Percentiles rank a stretch among this genome's conserved stretches.
Conservation (phyloP, 2,888 invertebrate species). For the Caenorhabditis sp. region DNA sequence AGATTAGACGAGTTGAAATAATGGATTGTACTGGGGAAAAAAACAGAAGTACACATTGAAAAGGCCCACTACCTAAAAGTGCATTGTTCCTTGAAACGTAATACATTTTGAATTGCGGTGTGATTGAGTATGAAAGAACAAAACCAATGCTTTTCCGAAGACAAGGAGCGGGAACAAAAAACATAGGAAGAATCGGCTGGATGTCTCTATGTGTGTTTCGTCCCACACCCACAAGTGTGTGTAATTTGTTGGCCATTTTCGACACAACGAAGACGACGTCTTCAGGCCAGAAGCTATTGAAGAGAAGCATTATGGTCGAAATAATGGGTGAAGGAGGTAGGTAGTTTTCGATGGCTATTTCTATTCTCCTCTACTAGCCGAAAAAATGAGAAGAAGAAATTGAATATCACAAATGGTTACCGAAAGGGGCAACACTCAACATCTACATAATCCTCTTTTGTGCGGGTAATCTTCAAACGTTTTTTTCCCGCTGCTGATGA, state of each 20-base stretch:
- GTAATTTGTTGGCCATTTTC: slow-evolving; percentile 60
- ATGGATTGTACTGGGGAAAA: not conserved
- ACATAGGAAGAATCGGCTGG: slow-evolving; percentile 16
- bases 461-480: slow-evolving; percentile 38
- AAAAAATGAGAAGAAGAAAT: slow-evolving; percentile 17
- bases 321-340: slow-evolving; percentile 38
- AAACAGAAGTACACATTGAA: too few species aligned
- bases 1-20: slow-evolving; percentile 15
- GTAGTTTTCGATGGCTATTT: slow-evolving; percentile 9
- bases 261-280: slow-evolving; percentile 54
- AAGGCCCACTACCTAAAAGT: slow-evolving; percentile 22
- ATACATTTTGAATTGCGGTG: slow-evolving; percentile 35
- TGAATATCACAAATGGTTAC: slow-evolving; percentile 30
- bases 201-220: slow-evolving; percentile 39
- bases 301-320: slow-evolving; percentile 48
- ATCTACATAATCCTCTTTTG: slow-evolving; percentile 59
- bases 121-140: not conserved
- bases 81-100: slow-evolving; percentile 9
- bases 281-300: slow-evolving; percentile 56
- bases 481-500: slow-evolving; percentile 7
- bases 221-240: slow-evolving; percentile 15
- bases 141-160: not conserved
- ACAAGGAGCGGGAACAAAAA: slow-evolving; percentile 5
- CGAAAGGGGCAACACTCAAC: slow-evolving; percentile 21
- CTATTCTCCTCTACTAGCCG: not conserved